Base-by-base conservation (phyloP, 2,888 invertebrate species). In the Epistrophella euchroma region DNA sequence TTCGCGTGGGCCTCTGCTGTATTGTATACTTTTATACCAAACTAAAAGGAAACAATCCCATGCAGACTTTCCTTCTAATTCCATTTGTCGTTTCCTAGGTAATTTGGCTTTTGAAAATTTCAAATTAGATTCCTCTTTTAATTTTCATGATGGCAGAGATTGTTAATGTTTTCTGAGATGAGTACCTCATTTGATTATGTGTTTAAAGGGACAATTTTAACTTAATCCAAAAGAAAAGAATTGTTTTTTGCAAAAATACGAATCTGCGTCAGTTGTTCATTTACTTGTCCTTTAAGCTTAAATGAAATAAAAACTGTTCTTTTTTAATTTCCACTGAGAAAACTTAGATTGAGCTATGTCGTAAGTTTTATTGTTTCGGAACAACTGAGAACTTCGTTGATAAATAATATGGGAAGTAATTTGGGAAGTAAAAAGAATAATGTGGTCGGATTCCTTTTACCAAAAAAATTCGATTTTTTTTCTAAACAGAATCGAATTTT, bases 1-100 rank as follows among this genome's bases (percentile, higher is more conserved):
- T 73, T 77, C 45, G 64, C 74, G 71, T 71, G 70, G 78, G 78
- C 58, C 45, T 60, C 52, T 73, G 47, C 58, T 43, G 43, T 13
- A n/a, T 28, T 56, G 56, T 40, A 22, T 32, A 35, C 13, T 9
- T 37, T 17, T 43, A 17, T 22, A 35, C 13, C 50, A 1, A 62
- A 52, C 47, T n/a, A 52, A n/a, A n/a, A 66, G 28, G 22, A 64
- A 50, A 55, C 74, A 79, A 71, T 66, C 43, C 56, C 52, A 50
- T 45, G 40, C 22, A 32, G 22, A 19, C 28, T 28, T 55, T 45
- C 64, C 40, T 7, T 37, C 47, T 47, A 37, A 47, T 11, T 55
- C 70, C 28, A 19, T 73, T 40, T 28, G 52, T 52, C 43, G 45
- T 52, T 35, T 52, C 13, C 15, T 15, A 28, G 52, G 32, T 35